Percentiles rank a stretch among this genome's conserved stretches.
These are phyloP conservation scores for Garrulus glandarius DNA, from an alignment of 2,797 vertebrate genomes.

Conservation along the genomic window DNA sequence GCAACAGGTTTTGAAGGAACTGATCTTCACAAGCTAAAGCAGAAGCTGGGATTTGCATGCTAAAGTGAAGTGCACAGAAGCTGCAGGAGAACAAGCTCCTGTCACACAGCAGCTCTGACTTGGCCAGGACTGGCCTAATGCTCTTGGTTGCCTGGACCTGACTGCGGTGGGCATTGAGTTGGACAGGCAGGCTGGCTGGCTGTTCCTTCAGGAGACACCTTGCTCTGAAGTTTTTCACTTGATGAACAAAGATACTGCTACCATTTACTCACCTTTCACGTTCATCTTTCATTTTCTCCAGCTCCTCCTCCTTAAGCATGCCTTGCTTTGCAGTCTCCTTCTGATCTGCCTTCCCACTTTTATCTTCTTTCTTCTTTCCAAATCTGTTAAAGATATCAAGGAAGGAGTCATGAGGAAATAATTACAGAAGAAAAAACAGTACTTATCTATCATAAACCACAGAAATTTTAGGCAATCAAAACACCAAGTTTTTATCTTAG, in stretches of 20 bases:
- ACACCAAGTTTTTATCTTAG: not conserved
- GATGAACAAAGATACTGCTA: not conserved
- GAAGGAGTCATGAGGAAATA: not conserved
- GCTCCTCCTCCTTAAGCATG: conserved; percentile 82
- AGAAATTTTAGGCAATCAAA: not conserved
- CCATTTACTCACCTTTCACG: conserved; percentile 82
- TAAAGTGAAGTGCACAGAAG: not conserved
- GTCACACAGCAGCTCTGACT: not conserved
- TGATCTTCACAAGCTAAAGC: not conserved
- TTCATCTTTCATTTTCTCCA: conserved; percentile 90
- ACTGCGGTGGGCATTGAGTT: not conserved
- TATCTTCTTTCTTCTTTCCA: conserved; percentile 94
- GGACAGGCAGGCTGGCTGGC: not conserved
- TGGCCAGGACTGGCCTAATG: rapidly evolving
- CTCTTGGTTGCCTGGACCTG: not conserved
- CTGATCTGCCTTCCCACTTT: conserved; percentile 81
- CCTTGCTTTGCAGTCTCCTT: conserved; percentile 80
- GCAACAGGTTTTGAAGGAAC: not conserved
- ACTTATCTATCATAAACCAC: not conserved
- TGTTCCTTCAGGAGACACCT: not conserved
- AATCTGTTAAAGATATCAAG: conserved; percentile 79
- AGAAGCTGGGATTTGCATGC: not conserved
- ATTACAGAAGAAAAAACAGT: not conserved
- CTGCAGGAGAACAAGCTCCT: not conserved
- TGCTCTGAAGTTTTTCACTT: not conserved